Percentiles rank a stretch among this genome's conserved stretches.
phyloP scores from a whole-genome alignment of 1,140 invertebrate species.

The Listronotus oregonensis region DNA sequence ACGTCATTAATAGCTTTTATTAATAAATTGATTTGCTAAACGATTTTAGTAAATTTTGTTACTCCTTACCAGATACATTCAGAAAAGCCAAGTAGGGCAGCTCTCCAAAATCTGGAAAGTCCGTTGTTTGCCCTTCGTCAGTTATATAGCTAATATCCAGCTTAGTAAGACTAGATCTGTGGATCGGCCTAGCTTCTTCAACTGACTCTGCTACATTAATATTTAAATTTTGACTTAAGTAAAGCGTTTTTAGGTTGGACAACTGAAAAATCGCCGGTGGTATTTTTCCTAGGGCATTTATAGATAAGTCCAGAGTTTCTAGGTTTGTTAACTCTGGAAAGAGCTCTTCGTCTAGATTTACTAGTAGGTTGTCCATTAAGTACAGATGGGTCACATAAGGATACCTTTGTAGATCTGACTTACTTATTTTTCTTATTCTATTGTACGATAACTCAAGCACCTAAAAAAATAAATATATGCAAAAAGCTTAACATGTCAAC shows the following conservation, averaged over 20 bases:
- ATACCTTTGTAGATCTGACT: constrained; percentile 61
- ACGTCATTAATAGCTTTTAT: no score
- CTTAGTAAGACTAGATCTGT: constrained; percentile 37
- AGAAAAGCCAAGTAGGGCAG: constrained; percentile 38
- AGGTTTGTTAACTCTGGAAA: constrained; percentile 51
- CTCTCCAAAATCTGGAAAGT: constrained; percentile 43
- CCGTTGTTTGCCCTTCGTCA: constrained; percentile 25
- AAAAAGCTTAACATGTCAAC: not conserved
- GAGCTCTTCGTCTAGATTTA: constrained; percentile 61
- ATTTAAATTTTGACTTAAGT: constrained; percentile 61
- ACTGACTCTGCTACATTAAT: constrained; percentile 42
- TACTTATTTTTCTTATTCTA: constrained; percentile 63
- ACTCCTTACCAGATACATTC: constrained; percentile 40
- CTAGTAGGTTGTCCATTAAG: constrained; percentile 66
- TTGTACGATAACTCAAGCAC: constrained; percentile 68
- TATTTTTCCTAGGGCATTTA: constrained; percentile 54
- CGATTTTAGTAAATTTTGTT: no score
- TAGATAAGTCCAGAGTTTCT: constrained; percentile 42
- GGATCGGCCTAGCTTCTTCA: constrained; percentile 41
- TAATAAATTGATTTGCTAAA: no score
- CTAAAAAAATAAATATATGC: constrained; percentile 55
- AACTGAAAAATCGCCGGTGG: constrained; percentile 62
- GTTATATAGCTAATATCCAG: constrained; percentile 45
- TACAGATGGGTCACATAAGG: constrained; percentile 63
- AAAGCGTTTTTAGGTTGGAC: constrained; percentile 62